Base-by-base conservation (phyloP, 2,797 vertebrate species). In the Coluber constrictor region DNA sequence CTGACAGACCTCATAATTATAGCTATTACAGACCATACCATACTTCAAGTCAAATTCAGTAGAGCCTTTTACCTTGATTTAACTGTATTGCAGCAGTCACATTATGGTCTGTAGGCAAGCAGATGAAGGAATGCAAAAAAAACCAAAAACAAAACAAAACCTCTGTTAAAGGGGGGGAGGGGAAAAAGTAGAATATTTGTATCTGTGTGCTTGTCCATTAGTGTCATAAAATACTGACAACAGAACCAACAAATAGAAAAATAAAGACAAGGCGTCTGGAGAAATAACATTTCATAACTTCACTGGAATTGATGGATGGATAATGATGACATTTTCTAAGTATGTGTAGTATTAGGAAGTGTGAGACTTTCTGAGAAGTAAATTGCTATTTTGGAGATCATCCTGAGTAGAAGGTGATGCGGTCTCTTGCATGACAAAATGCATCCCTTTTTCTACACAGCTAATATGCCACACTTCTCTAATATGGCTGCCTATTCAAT, bases 271-370 rank as follows among this genome's bases (percentile, higher is more conserved):
- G 70, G 86, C 18, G 54, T 93, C 87, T 93, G 91, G 90, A 93
- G 88, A 96, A 96, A 97, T 95, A 90, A 95, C 94, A 92, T 96
- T 97, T 96, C 88, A 87, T 94, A 96, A 93, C 95, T 96, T 95
- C 93, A 90, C 92, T 92, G 43, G 25, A 51, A 88, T 95, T 97
- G 93, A 97, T 94, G 87, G 83, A 94, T 93, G 94, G 43, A 9
- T 94, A 95, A 92, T 90, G 96, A 96, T 95, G 94, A 92, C 92
- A 95, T 95, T 96, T 94, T 95, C 93, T 90, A 95, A 93, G 27
- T 37, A 95, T 96, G 93, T 89, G 94, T 20, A 15, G 70, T 86
- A 93, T 93, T 96, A 96, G 74, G 90, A 92, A 95, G 91, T 95
- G 92, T 66, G 92, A 91, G 88, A 37, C 57, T 94, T 94, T 93